Percentiles rank a stretch among this genome's conserved stretches.
phyloP scores from a whole-genome alignment of 2,888 invertebrate species.

The Dastarcus helophoroides region DNA sequence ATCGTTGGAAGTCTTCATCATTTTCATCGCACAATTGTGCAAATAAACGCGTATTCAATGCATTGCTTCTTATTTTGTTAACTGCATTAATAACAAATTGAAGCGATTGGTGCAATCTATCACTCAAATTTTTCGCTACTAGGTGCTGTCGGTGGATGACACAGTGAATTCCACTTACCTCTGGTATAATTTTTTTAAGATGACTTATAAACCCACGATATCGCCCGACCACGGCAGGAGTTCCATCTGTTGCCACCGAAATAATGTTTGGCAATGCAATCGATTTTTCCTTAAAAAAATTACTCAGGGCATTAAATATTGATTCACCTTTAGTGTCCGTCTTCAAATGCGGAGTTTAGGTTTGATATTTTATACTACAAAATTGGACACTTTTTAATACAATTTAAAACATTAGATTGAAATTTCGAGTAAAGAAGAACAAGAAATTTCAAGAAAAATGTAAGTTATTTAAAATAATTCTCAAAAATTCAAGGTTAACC shows the following conservation, averaged over 20 bases:
- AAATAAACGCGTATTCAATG: constrained; percentile 16
- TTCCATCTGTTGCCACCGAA: constrained; percentile 26
- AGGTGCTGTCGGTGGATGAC: constrained; percentile 9
- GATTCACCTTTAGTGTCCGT: too few relatives aligned
- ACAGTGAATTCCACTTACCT: constrained; percentile 9
- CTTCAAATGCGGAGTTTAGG: too few relatives aligned
- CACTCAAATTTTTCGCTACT: constrained; percentile 6
- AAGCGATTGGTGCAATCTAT: constrained; percentile 6
- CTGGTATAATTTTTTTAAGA: constrained; percentile 20
- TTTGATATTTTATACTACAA: too few relatives aligned
- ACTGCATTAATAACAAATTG: constrained; percentile 5
- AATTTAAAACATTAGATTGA: too few relatives aligned
- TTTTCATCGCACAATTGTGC: constrained; percentile 22
- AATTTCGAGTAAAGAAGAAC: too few relatives aligned
- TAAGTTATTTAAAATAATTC: too few relatives aligned
- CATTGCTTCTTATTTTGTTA: constrained; percentile 5
- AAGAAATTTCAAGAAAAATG: too few relatives aligned
- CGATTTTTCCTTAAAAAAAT: constrained; percentile 15
- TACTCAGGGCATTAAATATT: too few relatives aligned
- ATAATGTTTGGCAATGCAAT: constrained; percentile 21
- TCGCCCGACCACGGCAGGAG: constrained; percentile 24
- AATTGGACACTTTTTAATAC: too few relatives aligned
- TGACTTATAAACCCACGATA: constrained; percentile 26
- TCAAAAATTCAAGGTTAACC: too few relatives aligned
- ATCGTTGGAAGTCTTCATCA: constrained; percentile 19